Conservation (phyloP, 2,888 invertebrate genomes). For the Hirtodrosophila confusa region DNA sequence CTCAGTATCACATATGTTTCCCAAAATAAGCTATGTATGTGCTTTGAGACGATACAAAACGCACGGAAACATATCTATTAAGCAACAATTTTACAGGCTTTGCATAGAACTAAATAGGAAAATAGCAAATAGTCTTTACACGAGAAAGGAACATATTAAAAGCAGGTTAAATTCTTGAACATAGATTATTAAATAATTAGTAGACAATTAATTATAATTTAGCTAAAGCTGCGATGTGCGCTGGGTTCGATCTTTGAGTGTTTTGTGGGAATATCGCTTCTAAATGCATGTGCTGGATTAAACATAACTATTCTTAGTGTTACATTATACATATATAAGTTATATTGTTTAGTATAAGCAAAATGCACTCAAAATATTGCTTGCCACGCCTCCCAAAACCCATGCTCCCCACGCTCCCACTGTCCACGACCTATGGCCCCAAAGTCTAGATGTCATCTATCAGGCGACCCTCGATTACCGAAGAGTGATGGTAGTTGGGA, state of each 20-base stretch:
- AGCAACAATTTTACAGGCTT: conserved; percentile 64
- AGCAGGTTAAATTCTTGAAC: conserved; percentile 43
- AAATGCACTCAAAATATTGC: conserved; percentile 62
- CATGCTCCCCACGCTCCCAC: conserved; percentile 26
- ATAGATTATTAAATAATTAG: conserved; percentile 39
- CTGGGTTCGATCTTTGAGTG: conserved; percentile 26
- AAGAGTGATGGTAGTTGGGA: conserved; percentile 96
- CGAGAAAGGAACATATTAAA: conserved; percentile 60
- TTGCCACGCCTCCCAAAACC: conserved; percentile 48
- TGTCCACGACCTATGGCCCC: conserved; percentile 8
- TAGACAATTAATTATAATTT: conserved; percentile 38
- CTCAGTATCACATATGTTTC: conserved; percentile 82
- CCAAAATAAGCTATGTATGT: conserved; percentile 50
- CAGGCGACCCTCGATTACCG: conserved; percentile 88
- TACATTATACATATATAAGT: conserved; percentile 40
- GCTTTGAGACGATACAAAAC: conserved; percentile 48
- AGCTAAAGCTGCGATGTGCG: conserved; percentile 48
- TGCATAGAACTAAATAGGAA: conserved; percentile 35
- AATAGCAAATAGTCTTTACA: conserved; percentile 34
- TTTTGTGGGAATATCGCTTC: conserved; percentile 34
- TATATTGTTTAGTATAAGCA: conserved; percentile 36
- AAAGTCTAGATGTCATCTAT: conserved; percentile 78
- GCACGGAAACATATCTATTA: conserved; percentile 71
- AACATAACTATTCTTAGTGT: conserved; percentile 42
- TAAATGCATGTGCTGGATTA: conserved; percentile 61